Base-by-base conservation (phyloP, 2,797 vertebrate genomes). In the Malacoctenus gilli region DNA sequence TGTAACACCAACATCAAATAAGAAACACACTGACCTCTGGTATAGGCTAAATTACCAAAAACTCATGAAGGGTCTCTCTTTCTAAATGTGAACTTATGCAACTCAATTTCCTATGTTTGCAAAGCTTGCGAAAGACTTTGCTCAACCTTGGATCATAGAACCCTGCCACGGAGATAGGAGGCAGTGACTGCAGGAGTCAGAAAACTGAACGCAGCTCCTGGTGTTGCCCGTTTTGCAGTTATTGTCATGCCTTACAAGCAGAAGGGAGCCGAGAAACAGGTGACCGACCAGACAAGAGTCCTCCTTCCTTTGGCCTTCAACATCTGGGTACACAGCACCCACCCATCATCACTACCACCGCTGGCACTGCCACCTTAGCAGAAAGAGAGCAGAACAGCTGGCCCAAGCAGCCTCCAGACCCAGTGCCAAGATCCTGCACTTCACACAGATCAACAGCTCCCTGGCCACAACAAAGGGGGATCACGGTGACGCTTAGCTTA, bases 381-480 rank as follows among this genome's bases (percentile, higher is more conserved):
- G 41, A 47, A 38, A 51, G 50, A 19, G 10, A 58, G 21, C 31
- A 69, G 19, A 84, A 81, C 77, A 85, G 77, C 68, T 80, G 78
- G 53, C 20, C 51, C 0, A 0, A 47, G 30, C 13, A 75, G 51
- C 68, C 36, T 40, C 20, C 2, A 2, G 59, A 69, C 54, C 36
- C 14, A 7, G 38, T 49, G 77, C 77, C 82, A 84, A 83, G 69
- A 78, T 73, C 67, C 32, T 28, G 64, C 41, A 77, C 78, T 66
- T 75, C 25, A 47, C 68, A 72, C 69, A 71, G 79, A 83, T 79
- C 73, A 85, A 76, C 83, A 70, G 65, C 72, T 78, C 58, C 49
- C 53, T 15, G 14, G 66, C 67, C 76, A 63, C 72, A 79, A 83
- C 79, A 86, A 85, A 80, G 67, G 50, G n/a, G 57, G 80, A 85